Evolutionary conservation across 2,797 vertebrate genomes (phyloP).

Genomic region (Siniperca scherzeri): DNA sequence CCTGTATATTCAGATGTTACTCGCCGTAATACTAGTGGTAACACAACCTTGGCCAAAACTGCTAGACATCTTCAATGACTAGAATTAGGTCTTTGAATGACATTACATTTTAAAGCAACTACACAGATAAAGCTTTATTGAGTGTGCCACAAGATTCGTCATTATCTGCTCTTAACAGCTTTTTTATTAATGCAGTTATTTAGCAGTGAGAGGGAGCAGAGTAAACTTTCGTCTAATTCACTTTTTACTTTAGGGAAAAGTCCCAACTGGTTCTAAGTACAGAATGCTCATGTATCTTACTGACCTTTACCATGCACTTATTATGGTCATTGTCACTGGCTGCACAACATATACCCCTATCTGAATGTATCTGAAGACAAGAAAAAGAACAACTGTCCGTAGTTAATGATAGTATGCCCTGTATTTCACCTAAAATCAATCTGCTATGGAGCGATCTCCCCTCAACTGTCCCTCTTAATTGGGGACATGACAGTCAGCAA

Average conservation of each 20-base stretch:
- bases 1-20: background rate
- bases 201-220: background rate
- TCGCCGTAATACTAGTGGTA: too few species aligned
- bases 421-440: conserved; percentile 46
- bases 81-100: background rate
- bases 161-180: background rate
- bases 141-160: background rate
- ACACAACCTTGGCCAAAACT: background rate
- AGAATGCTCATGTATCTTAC: background rate
- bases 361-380: background rate
- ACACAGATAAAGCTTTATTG: conserved; percentile 1
- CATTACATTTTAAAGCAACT: conserved; percentile 1
- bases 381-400: background rate
- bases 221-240: background rate
- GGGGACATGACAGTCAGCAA: conserved; percentile 76
- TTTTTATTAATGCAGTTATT: background rate
- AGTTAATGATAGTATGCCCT: conserved; percentile 18
- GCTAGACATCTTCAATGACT: background rate
- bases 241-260: background rate
- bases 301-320: background rate
- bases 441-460: conserved; percentile 26
- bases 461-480: conserved; percentile 72
- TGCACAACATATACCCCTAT: background rate
- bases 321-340: background rate
- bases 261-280: background rate